phyloP scores from a whole-genome alignment of 2,888 invertebrate species.

The Lasioglossum malachurum region DNA sequence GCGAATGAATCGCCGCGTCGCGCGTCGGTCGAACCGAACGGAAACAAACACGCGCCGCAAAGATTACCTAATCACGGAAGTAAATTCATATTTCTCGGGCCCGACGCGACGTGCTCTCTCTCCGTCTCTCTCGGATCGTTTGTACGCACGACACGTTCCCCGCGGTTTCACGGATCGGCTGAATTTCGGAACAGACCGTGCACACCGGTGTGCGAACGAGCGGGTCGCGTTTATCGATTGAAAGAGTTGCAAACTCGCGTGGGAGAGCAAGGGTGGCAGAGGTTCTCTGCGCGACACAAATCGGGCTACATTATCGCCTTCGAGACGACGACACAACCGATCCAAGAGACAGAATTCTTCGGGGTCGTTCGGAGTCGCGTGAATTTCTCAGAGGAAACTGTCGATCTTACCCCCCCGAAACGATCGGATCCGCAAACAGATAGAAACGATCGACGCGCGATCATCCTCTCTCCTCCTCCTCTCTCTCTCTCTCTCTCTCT shows the following conservation, averaged over 20 bases:
- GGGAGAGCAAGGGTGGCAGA: constrained; percentile 22
- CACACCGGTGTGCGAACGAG: constrained; percentile 38
- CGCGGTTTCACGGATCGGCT: constrained; percentile 23
- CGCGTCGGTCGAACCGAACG: not conserved
- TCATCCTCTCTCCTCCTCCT: not conserved
- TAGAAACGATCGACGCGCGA: not conserved
- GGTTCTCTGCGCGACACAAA: constrained; percentile 47
- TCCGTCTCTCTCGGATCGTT: not conserved
- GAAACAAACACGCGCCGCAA: constrained; percentile 18
- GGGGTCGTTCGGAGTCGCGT: not conserved
- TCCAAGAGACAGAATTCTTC: not conserved
- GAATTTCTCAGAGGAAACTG: constrained; percentile 17
- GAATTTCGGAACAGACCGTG: constrained; percentile 10
- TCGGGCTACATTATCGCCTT: constrained; percentile 48
- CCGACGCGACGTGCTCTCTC: not conserved
- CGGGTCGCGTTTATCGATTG: constrained; percentile 32
- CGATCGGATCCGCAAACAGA: constrained; percentile 26
- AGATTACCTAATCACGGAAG: constrained; percentile 39
- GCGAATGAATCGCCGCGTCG: not conserved
- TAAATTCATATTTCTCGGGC: constrained; percentile 46
- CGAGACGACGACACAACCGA: not conserved
- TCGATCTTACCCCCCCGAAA: not conserved
- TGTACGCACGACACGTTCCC: not conserved
- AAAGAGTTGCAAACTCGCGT: constrained; percentile 37
- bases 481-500: constrained; percentile 28